Base-by-base conservation (phyloP, 53 echinoderm and acorn worm species). In the Glandiceps talaboti region DNA sequence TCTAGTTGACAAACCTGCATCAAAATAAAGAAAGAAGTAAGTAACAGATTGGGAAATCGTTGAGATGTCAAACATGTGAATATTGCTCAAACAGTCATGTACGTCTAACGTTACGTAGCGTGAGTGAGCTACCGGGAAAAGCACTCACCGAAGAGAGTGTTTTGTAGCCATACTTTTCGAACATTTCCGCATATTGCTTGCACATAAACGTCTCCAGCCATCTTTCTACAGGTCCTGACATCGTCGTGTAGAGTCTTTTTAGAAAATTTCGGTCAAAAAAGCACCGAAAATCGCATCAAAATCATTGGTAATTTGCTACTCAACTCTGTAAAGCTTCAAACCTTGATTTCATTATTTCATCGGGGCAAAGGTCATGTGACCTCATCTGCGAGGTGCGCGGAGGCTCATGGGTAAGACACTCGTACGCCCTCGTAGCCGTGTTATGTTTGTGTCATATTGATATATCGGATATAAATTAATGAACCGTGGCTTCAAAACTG, bases 191-290 rank as follows among this genome's bases (percentile, higher is more conserved):
- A 20, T 45, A 45, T 45, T 45, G 64, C 64, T 45, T 45, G 64
- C 64, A 45, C 64, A 45, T 45, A 45, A 45, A 45, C 64, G 64
- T 45, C 64, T 45, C 64, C 64, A 45, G 64, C 64, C 64, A 45
- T 45, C 64, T 45, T 45, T 45, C 64, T 45, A 45, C 64, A 45
- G 64, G 64, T 45, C 64, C 64, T 45, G 64, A 45, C 64, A 45
- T 45, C 64, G 64, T 45, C 6, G 64, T 45, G 64, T 45, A 20
- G 64, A 12, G 64, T 45, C 64, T 45, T 20, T 45, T 45, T 45
- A 45, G 64, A 45, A 45, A 12, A 45, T 45, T 45, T 45, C 64
- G 64, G 64, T 45, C 64, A 45, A 45, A 45, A 45, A 45, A 20
- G 64, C 64, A 45, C 64, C 64, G 64, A 45, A 45, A 45, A 12